Evolutionary conservation across 2,888 invertebrate genomes (phyloP), one percentile per base, ranked within the genome.

Genomic region (Meiosimyza platycephala): DNA sequence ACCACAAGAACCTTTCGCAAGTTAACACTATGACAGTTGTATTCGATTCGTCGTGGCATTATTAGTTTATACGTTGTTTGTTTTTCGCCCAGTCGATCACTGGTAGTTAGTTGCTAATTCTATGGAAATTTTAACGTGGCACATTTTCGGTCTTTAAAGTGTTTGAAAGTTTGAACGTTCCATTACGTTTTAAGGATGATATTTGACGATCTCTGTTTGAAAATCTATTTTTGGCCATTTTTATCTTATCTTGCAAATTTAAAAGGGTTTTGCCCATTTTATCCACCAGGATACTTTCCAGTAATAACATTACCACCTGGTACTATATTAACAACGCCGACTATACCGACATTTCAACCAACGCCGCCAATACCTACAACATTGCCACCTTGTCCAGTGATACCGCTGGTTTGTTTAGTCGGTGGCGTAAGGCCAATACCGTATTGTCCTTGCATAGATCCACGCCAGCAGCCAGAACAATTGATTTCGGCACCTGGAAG

Each of bases 381-480:
- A 5, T 51, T 77, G 16, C 51, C 70, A 11, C 76, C 79, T 9
- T 79, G 79, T 71, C 79, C 78, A 0, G 55, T 62, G 0, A 69
- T 76, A 59, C 86, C 87, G 3, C 77, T 84, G 51, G 79, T 83
- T 12, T 87, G 87, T 50, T 77, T 85, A 50, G 76, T 84, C 0
- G 83, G 82, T 2, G 85, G 86, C 5, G 74, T 77, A 15, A 78
- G 81, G 12, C 86, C 87, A 0, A 75, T 84, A 60, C 80, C 84
- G 4, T 78, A 83, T 70, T 87, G 87, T 54, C 85, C 87, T 18
- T 87, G 88, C 74, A 85, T 87, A 40, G 87, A 87, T 82, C 86
- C 87, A 1, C 78, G 86, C 5, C 73, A 78, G 72, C 80, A 80
- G 50, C 65, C 67, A 66, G 13, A 72, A 68, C 67, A 76, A 75